Conservation (phyloP, 2,797 vertebrate species). For the Peromyscus attwateri region DNA sequence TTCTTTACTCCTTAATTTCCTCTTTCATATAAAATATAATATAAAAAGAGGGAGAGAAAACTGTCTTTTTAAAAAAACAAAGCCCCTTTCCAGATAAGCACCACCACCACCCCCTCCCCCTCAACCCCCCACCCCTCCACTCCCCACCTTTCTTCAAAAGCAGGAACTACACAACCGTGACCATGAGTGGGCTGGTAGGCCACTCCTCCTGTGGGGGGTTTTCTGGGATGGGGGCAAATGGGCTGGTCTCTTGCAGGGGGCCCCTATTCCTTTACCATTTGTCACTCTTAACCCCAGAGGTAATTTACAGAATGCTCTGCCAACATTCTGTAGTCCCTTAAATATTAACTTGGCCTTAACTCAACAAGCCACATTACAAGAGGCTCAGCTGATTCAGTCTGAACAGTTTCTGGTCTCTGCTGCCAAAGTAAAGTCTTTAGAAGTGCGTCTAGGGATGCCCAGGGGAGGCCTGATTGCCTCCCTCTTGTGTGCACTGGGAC, state of each 20-base stretch:
- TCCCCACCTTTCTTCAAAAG: neutral
- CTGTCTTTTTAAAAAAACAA: conserved; percentile 9
- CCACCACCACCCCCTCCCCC: too few species aligned
- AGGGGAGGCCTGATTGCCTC: conserved; percentile 67
- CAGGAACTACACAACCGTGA: neutral
- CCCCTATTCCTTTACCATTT: conserved; percentile 67
- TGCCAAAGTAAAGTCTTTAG: conserved; percentile 58
- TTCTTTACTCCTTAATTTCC: neutral
- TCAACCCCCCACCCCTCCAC: too few species aligned
- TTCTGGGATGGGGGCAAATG: neutral
- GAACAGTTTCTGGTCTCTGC: conserved; percentile 47
- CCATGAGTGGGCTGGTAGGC: neutral
- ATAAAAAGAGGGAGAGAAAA: conserved; percentile 27
- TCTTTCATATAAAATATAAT: conserved; percentile 23
- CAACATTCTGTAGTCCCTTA: conserved; percentile 66
- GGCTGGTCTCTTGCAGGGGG: neutral
- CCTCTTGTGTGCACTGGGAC: neutral
- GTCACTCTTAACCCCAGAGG: conserved; percentile 30
- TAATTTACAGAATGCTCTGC: conserved; percentile 53
- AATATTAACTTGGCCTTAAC: conserved; percentile 64
- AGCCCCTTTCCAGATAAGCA: neutral
- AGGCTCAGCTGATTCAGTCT: conserved; percentile 60
- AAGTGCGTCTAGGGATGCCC: conserved; percentile 50
- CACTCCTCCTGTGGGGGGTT: neutral
- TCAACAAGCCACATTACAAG: conserved; percentile 10